Conservation (phyloP, 2,888 invertebrate genomes). For the Lucinisca nassula region DNA sequence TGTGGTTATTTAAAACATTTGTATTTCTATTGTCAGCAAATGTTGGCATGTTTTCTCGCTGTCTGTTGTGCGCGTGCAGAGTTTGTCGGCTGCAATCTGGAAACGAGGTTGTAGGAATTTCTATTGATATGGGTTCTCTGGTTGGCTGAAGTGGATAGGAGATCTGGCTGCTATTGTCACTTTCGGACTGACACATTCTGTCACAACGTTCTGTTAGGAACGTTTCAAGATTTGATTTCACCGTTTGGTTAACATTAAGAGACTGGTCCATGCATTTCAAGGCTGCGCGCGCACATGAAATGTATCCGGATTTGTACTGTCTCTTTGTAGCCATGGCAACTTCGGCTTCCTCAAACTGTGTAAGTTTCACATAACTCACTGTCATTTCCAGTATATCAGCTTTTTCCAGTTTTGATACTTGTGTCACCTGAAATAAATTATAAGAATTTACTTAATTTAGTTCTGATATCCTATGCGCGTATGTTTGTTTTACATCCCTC, state of each 20-base stretch:
- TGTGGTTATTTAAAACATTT: too few species aligned
- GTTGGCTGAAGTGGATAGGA: not conserved
- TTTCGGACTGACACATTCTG: not conserved
- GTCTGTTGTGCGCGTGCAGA: too few species aligned
- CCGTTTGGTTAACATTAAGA: not conserved
- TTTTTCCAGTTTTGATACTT: conserved; percentile 27
- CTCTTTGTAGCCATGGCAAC: not conserved
- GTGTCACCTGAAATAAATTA: conserved; percentile 21
- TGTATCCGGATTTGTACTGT: not conserved
- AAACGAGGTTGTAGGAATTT: not conserved
- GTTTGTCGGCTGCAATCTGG: not conserved
- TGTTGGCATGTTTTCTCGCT: not conserved
- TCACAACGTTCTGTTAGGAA: not conserved
- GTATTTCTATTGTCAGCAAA: not conserved
- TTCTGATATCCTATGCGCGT: too few species aligned
- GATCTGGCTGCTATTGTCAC: not conserved
- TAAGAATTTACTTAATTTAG: too few species aligned
- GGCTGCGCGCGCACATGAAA: not conserved
- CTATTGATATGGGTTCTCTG: not conserved
- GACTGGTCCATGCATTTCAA: not conserved
- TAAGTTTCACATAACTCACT: not conserved
- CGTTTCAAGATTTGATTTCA: not conserved
- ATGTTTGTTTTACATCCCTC: too few species aligned
- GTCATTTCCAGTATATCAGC: conserved; percentile 27
- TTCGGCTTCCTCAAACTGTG: not conserved